Conservation (phyloP, 2,113 vertebrate species). For the Rhea americana region DNA sequence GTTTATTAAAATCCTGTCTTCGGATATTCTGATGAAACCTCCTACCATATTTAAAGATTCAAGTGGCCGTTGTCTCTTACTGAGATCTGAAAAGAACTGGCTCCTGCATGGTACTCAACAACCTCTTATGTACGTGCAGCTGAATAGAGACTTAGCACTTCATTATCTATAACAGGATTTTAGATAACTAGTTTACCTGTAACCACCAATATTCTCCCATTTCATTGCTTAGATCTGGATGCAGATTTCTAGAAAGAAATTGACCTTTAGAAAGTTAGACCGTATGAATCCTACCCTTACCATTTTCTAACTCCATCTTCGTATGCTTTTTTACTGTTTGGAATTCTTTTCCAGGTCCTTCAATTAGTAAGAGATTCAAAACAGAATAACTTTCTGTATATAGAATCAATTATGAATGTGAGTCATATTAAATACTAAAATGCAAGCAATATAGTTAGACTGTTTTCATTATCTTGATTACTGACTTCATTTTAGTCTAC, state of each 20-base stretch:
- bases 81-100: no score
- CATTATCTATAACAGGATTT: not conserved
- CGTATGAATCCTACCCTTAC: not conserved
- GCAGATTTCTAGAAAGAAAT: not conserved
- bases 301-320: not conserved
- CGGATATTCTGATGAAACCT: no score
- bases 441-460: not conserved
- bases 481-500: not conserved
- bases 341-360: not conserved
- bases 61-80: no score
- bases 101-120: no score
- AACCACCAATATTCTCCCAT: not conserved
- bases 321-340: not conserved
- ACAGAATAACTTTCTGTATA: not conserved
- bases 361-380: not conserved
- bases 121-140: not conserved
- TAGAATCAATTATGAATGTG: not conserved
- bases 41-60: no score
- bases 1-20: no score
- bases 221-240: not conserved
- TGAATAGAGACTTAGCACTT: not conserved
- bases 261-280: not conserved
- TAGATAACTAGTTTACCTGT: not conserved
- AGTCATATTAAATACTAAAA: not conserved
- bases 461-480: not conserved